Conservation (phyloP, 2,113 vertebrate genomes). For the Rhinolophus sinicus region DNA sequence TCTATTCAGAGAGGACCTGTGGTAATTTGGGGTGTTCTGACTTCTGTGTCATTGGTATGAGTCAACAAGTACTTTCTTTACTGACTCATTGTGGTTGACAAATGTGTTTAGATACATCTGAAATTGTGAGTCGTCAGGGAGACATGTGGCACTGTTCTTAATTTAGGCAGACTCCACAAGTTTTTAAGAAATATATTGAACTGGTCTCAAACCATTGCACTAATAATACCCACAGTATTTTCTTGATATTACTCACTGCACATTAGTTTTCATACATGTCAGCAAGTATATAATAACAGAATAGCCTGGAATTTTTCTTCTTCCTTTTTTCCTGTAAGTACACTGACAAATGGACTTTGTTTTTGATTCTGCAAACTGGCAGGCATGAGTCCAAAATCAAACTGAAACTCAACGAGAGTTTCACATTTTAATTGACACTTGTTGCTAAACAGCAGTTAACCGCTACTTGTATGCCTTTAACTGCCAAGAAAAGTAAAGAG, state of each 20-base stretch:
- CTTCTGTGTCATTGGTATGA: constrained; percentile 44
- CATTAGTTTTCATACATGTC: constrained; percentile 38
- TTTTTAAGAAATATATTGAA: background rate
- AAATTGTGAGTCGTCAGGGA: background rate
- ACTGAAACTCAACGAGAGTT: background rate
- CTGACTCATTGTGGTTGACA: constrained; percentile 66
- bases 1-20: constrained; percentile 33
- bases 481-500: background rate
- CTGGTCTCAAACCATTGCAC: background rate
- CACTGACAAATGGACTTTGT: background rate
- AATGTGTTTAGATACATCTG: background rate
- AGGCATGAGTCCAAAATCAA: constrained; percentile 25
- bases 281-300: background rate
- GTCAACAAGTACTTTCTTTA: constrained; percentile 26
- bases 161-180: background rate
- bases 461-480: background rate
- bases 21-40: background rate
- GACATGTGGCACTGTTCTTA: background rate
- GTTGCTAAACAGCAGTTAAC: background rate
- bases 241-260: constrained; percentile 7
- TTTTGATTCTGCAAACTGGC: background rate
- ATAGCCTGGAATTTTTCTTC: constrained; percentile 23
- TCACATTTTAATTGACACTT: constrained; percentile 5
- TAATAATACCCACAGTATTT: background rate
- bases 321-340: background rate